phyloP scores from a whole-genome alignment of 2,113 vertebrate species.

The Myiagra hebetior region DNA sequence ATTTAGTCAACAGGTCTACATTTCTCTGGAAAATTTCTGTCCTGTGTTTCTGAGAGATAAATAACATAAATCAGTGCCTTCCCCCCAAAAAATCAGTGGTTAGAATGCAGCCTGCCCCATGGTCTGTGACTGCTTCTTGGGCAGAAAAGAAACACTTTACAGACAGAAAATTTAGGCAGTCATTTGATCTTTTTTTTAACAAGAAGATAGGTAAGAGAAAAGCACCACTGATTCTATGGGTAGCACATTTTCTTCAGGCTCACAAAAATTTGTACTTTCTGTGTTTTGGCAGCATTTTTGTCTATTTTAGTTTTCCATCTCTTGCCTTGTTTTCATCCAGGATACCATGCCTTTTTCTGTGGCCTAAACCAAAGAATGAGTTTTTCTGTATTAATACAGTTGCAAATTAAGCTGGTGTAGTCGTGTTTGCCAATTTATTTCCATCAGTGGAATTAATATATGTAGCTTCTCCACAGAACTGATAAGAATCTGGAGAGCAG shows the following conservation, averaged over 20 bases:
- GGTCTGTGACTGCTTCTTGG: not conserved
- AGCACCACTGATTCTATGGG: not conserved
- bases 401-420: not conserved
- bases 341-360: not conserved
- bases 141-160: not conserved
- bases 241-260: not conserved
- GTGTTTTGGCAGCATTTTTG: not conserved
- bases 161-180: not conserved
- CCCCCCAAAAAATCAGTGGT: accelerated
- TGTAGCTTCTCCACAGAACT: not conserved
- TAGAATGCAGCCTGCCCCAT: not conserved
- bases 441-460: not conserved
- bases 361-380: not conserved
- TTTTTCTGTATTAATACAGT: not conserved
- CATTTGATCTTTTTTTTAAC: not conserved
- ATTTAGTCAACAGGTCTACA: not conserved
- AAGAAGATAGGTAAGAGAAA: not conserved
- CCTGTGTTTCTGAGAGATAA: not conserved
- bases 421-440: not conserved
- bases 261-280: not conserved
- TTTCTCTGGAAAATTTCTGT: not conserved
- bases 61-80: not conserved
- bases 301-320: not conserved
- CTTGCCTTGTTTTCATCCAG: not conserved
- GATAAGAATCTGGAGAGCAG: not conserved